Conservation (phyloP, 2,113 vertebrate species). For the Lepidothrix coronata region DNA sequence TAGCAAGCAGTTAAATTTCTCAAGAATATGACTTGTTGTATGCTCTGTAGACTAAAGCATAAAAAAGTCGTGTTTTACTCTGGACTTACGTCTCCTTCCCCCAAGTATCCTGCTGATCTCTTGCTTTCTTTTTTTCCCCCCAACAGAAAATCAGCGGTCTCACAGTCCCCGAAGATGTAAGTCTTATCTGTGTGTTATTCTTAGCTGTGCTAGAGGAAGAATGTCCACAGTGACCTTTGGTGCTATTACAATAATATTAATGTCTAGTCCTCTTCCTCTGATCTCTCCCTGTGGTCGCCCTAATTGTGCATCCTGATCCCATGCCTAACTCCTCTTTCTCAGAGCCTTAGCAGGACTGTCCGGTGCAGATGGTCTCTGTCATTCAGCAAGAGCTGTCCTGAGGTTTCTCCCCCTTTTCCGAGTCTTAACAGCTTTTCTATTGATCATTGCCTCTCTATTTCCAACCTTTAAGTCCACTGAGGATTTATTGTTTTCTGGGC, state of each 20-base stretch:
- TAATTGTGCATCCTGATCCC: not conserved
- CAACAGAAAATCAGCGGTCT: slow-evolving; percentile 65
- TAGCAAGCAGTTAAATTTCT: not conserved
- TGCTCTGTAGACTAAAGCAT: not conserved
- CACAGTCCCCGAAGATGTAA: slow-evolving; percentile 73
- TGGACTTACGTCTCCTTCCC: not conserved
- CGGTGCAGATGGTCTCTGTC: not conserved
- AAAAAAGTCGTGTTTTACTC: not conserved
- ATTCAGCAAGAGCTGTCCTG: not conserved
- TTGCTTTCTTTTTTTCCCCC: not conserved
- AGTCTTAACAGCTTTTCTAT: not conserved
- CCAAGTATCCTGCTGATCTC: slow-evolving; percentile 4
- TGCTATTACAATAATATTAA: slow-evolving; percentile 1
- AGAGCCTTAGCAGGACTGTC: not conserved
- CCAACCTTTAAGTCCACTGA: not conserved
- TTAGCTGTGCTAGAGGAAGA: slow-evolving; percentile 33
- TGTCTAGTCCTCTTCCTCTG: slow-evolving; percentile 17
- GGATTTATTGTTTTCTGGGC: not conserved
- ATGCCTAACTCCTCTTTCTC: not conserved
- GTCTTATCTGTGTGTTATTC: slow-evolving; percentile 34
- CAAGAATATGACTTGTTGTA: not conserved
- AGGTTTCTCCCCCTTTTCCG: not conserved
- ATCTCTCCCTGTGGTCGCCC: slow-evolving; percentile 12
- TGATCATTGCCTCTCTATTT: not conserved
- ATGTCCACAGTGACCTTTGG: slow-evolving; percentile 15